Evolutionary conservation across 2,797 vertebrate genomes (phyloP), one percentile per base, ranked within the genome.

Genomic region (Argya squamiceps): DNA sequence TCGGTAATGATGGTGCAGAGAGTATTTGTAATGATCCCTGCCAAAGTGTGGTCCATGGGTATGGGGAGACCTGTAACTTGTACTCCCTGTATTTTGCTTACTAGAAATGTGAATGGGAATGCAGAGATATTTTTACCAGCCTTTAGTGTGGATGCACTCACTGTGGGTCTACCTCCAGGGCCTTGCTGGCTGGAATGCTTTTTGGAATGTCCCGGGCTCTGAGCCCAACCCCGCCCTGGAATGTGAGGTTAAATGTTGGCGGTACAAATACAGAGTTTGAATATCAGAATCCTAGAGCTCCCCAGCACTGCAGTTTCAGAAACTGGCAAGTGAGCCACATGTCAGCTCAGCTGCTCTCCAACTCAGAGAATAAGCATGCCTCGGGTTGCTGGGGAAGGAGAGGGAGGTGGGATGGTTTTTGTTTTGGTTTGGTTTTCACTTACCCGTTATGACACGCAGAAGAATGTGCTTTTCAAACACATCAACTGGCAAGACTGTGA

Each of bases 191-290:
- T 81, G 92, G 95, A 97, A 97, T 92, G 91, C 86, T 92, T 97
- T 97, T 91, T 92, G 97, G 97, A 97, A 97, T 97, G 97, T 97
- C 96, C 94, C 30, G 0, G 94, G 95, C 96, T 86, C 56, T 15
- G n/a, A 88, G 95, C 96, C 94, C 88, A 93, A 13, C 96, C 96
- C 86, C 47, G 1, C 92, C 94, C 94, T 97, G 95, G 95, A 97
- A 97, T 96, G 93, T 75, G 88, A 95, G 85, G 92, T 96, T 95
- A 84, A 84, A 85, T 88, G 80, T 78, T 93, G 92, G 91, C 41
- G 37, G 76, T 47, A 75, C 84, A 65, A 92, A 87, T 81, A 73
- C 93, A 65, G 88, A 82, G 88, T 89, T 86, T 84, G 85, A 96
- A 86, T 92, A 95, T 93, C 88, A 56, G 91, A 93, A 95, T 85